Base-by-base conservation (phyloP, 2,797 vertebrate genomes). In the Cygnus olor region DNA sequence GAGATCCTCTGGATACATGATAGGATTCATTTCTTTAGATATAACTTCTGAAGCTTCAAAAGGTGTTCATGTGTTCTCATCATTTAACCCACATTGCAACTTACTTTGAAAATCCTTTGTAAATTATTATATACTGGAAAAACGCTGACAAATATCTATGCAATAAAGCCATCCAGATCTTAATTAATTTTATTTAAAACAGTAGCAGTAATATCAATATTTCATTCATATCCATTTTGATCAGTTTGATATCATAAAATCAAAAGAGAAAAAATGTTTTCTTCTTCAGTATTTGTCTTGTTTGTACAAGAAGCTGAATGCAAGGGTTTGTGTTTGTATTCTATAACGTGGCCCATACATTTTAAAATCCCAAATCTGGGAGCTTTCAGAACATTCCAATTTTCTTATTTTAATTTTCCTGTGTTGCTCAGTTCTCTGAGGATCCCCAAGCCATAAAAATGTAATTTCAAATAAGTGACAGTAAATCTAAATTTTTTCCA, bases 101-200 rank as follows among this genome's bases (percentile, higher is more conserved):
- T 32, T 36, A 47, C 76, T 92, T 80, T 58, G 70, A 89, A 91
- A 65, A 80, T 60, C 30, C 16, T 53, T 38, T 85, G 17, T 47
- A n/a, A 85, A 73, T 7, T 16, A 90, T 49, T 93, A 27, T 22
- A 49, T 72, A 28, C 49, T 80, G 80, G 69, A 66, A 86, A 92
- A 85, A 68, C 6, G 15, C 47, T 85, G 38, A 72, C 24, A 89
- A 86, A 87, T 47, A 34, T 14, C 44, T 88, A 30, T 65, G 30
- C 63, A 83, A 91, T 56, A 82, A 76, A 77, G 10, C 9, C 22
- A 17, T 47, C 14, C 30, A 97, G 80, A 93, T 25, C 14, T 92
- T 90, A 94, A 94, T 94, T 97, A 86, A 76, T 89, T 97, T 92
- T 65, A 32, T 89, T 95, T 93, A 83, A 95, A 96, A 85, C 44